These are phyloP conservation scores for Drosophila paulistorum DNA, from an alignment of 1,140 invertebrate species.

Conservation along the genomic window DNA sequence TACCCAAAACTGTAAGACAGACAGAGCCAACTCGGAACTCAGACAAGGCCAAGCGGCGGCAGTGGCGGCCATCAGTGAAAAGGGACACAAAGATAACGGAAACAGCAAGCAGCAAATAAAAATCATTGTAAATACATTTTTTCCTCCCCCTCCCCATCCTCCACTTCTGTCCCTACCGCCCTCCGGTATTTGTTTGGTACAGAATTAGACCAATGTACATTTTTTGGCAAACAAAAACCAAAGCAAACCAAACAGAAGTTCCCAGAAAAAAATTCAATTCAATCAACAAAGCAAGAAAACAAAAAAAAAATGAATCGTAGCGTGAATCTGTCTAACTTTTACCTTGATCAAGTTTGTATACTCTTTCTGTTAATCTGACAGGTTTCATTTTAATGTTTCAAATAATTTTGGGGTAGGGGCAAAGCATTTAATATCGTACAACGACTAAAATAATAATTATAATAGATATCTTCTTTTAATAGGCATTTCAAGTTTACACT, in stretches of 20 bases:
- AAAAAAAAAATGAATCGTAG: neutral
- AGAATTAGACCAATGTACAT: conserved; percentile 13
- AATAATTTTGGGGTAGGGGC: too few relatives aligned
- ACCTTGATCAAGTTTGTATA: neutral
- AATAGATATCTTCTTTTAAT: too few relatives aligned
- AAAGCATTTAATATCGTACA: too few relatives aligned
- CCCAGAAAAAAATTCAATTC: conserved; percentile 48
- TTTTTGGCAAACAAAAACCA: conserved; percentile 36
- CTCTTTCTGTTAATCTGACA: neutral
- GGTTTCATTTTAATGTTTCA: too few relatives aligned
- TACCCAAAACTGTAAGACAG: conserved; percentile 50
- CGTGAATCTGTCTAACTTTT: neutral
- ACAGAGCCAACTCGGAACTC: conserved; percentile 30
- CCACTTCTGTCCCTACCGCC: neutral
- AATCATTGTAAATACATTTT: conserved; percentile 73
- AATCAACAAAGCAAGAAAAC: conserved; percentile 31
- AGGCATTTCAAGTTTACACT: too few relatives aligned
- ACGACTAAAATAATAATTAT: too few relatives aligned
- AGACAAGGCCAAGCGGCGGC: conserved; percentile 23
- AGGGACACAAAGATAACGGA: conserved; percentile 67
- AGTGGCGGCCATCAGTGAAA: conserved; percentile 26
- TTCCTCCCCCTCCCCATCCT: conserved; percentile 4
- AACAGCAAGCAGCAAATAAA: conserved; percentile 62
- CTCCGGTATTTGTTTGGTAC: neutral
- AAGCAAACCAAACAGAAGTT: conserved; percentile 37